Conservation (phyloP, 2,113 vertebrate genomes). For the Rallus limicola region DNA sequence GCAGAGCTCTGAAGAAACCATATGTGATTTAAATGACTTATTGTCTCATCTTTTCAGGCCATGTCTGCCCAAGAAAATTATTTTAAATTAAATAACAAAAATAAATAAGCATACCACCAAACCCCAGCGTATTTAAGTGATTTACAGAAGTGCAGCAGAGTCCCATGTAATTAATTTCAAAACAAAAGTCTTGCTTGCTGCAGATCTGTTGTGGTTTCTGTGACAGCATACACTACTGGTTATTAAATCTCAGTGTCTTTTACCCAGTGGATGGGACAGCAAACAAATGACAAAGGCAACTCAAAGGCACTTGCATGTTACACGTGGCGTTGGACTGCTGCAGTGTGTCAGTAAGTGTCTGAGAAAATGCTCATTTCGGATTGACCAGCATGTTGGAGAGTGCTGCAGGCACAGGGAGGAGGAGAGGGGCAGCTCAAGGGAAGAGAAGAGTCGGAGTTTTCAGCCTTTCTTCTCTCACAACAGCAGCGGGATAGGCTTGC, state of each 20-base stretch:
- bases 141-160: not conserved
- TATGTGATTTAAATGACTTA: not conserved
- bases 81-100: not conserved
- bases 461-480: not conserved
- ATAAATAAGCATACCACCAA: not conserved
- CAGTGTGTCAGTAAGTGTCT: not conserved
- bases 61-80: not conserved
- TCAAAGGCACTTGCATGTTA: not conserved
- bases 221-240: not conserved
- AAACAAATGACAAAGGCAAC: not conserved
- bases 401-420: not conserved
- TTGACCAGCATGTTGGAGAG: not conserved
- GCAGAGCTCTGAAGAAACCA: not conserved
- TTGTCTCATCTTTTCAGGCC: not conserved
- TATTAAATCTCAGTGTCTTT: not conserved
- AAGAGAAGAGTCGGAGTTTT: not conserved
- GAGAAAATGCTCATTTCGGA: not conserved
- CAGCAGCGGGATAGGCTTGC: not conserved
- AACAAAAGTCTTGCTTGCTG: not conserved
- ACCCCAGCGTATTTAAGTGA: not conserved
- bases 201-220: not conserved
- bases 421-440: not conserved
- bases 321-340: rapidly evolving
- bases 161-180: not conserved
- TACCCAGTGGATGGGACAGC: not conserved